These are phyloP conservation scores for Archips crataeganus DNA, from an alignment of 2,888 invertebrate genomes.

Conservation along the genomic window DNA sequence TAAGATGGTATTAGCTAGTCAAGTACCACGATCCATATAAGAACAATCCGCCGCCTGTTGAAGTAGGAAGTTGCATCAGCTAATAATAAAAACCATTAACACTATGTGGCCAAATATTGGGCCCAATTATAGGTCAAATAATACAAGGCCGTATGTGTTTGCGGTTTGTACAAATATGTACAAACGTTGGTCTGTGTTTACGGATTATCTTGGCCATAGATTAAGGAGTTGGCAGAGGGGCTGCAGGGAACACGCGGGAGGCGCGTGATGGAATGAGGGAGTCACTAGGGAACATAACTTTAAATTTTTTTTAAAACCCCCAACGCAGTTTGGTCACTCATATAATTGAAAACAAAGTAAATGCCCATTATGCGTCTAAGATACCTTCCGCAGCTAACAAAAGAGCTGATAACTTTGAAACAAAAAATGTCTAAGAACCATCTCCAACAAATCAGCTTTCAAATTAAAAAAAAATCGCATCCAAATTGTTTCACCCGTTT, in stretches of 20 bases:
- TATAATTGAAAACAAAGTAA: too few relatives aligned
- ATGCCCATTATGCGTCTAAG: too few relatives aligned
- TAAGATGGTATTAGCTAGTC: background rate
- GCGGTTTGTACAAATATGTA: conserved; percentile 18
- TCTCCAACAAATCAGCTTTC: too few relatives aligned
- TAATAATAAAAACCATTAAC: background rate
- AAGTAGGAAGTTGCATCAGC: conserved; percentile 20
- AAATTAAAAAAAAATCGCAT: too few relatives aligned
- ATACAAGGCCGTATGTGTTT: conserved; percentile 33
- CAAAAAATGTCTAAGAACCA: too few relatives aligned
- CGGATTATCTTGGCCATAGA: conserved; percentile 35
- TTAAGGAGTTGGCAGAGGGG: conserved; percentile 12
- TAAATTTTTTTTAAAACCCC: too few relatives aligned
- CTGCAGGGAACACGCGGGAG: background rate
- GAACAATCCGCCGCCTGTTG: background rate
- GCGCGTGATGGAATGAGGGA: background rate
- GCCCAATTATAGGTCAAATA: conserved; percentile 32
- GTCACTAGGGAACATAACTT: too few relatives aligned
- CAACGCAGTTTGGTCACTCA: too few relatives aligned
- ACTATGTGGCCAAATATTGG: conserved; percentile 15
- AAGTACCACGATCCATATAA: background rate
- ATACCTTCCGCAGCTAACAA: too few relatives aligned
- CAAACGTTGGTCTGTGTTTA: conserved; percentile 33
- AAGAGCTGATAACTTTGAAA: too few relatives aligned
- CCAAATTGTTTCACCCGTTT: too few relatives aligned